Percentiles rank a stretch among this genome's conserved stretches.
These are phyloP conservation scores for Thunnus maccoyii DNA, from an alignment of 2,113 vertebrate genomes.

Conservation along the genomic window DNA sequence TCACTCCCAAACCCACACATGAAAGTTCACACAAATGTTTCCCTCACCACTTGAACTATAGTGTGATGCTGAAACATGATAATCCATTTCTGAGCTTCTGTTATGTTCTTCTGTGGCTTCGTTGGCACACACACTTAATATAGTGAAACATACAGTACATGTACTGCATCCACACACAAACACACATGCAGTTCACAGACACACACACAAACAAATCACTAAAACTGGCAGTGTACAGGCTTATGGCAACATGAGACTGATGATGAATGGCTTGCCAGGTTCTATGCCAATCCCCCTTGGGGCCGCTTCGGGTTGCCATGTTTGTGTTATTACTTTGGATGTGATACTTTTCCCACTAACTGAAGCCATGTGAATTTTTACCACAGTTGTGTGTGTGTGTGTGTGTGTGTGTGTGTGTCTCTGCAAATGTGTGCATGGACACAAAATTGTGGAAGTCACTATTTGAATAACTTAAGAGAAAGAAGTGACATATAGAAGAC, in stretches of 20 bases:
- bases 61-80: slow-evolving; percentile 33
- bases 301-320: slow-evolving; percentile 67
- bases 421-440: slow-evolving; percentile 9
- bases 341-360: slow-evolving; percentile 78
- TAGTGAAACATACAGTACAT: background rate
- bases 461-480: slow-evolving; percentile 27
- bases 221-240: slow-evolving; percentile 39
- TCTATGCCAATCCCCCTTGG: slow-evolving; percentile 65
- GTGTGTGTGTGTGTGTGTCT: slow-evolving; percentile 15
- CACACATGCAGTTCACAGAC: slow-evolving; percentile 12
- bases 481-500: slow-evolving; percentile 14
- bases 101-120: slow-evolving; percentile 26
- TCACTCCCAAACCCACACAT: slow-evolving; percentile 20
- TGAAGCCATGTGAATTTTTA: slow-evolving; percentile 73
- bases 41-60: slow-evolving; percentile 13
- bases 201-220: slow-evolving; percentile 42
- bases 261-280: slow-evolving; percentile 73
- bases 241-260: slow-evolving; percentile 61
- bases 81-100: slow-evolving; percentile 50
- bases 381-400: slow-evolving; percentile 40
- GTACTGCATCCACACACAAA: background rate
- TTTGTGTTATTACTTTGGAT: slow-evolving; percentile 75
- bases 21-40: slow-evolving; percentile 31
- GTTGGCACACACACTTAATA: slow-evolving; percentile 1
- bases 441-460: slow-evolving; percentile 15